Evolutionary conservation across 2,888 invertebrate species (phyloP).

Genomic region (Tenthredo scrophulariae): DNA sequence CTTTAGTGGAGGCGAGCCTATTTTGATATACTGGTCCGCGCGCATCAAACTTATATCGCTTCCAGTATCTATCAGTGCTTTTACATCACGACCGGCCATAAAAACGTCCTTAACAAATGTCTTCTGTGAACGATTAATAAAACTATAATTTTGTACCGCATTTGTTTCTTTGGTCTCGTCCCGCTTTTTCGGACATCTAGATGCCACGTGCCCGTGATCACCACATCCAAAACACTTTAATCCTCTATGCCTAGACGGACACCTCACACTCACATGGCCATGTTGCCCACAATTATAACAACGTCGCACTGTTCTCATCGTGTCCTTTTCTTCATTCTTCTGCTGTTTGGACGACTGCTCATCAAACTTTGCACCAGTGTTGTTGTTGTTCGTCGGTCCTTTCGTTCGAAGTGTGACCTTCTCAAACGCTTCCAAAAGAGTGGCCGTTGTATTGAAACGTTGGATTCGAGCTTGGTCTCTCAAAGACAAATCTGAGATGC

Average conservation of each 20-base stretch:
- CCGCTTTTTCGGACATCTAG: conserved; percentile 43
- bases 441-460: conserved; percentile 34
- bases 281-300: conserved; percentile 52
- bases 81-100: conserved; percentile 52
- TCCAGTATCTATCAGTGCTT: conserved; percentile 55
- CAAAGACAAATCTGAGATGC: conserved; percentile 50
- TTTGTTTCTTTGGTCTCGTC: conserved; percentile 20
- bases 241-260: conserved; percentile 55
- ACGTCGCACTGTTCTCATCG: background rate
- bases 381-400: background rate
- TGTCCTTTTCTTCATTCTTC: background rate
- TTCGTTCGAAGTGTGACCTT: conserved; percentile 40
- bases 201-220: conserved; percentile 54
- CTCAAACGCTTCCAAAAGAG: conserved; percentile 48
- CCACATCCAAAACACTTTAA: conserved; percentile 55
- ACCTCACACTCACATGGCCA: conserved; percentile 54
- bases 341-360: background rate
- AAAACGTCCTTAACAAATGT: conserved; percentile 53
- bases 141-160: background rate
- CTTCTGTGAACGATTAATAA: background rate
- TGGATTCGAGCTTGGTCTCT: conserved; percentile 55
- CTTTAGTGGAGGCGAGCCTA: conserved; percentile 51
- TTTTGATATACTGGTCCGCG: conserved; percentile 50
- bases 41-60: conserved; percentile 58
- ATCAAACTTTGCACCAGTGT: background rate